phyloP scores from a whole-genome alignment of 2,113 vertebrate genomes.

The Phoenicopterus ruber region DNA sequence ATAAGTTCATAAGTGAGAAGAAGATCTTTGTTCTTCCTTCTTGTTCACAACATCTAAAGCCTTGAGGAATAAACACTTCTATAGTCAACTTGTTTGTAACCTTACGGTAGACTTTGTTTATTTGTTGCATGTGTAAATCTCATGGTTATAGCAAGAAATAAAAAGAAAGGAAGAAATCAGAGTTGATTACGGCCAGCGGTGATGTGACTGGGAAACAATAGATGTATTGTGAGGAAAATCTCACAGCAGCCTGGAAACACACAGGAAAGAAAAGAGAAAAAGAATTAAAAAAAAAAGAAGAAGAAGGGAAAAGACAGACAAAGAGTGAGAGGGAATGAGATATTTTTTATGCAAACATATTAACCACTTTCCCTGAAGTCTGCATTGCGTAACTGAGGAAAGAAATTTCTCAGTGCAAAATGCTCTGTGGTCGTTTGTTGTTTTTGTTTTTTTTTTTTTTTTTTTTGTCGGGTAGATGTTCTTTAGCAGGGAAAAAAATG shows the following conservation, averaged over 20 bases:
- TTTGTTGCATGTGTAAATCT: not conserved
- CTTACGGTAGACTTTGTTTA: not conserved
- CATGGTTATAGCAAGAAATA: slow-evolving; percentile 35
- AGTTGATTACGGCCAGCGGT: slow-evolving; percentile 10
- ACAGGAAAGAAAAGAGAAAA: not conserved
- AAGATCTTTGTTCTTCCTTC: not conserved
- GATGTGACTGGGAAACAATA: slow-evolving; percentile 36
- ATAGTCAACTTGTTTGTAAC: slow-evolving; percentile 12
- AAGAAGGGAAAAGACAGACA: not conserved
- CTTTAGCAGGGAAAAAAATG: slow-evolving; percentile 3
- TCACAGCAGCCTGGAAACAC: slow-evolving; percentile 6
- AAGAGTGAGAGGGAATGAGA: not conserved
- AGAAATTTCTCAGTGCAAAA: slow-evolving; percentile 4
- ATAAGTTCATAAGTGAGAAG: not conserved
- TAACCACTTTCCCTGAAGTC: slow-evolving; percentile 15
- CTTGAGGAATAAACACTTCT: slow-evolving; percentile 7
- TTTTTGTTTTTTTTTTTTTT: not conserved
- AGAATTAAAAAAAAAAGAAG: not conserved
- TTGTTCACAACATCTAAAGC: slow-evolving; percentile 6
- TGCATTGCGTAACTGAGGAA: not conserved
- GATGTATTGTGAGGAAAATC: slow-evolving; percentile 14
- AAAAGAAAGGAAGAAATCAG: not conserved
- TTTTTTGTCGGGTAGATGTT: not conserved
- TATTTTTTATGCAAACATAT: slow-evolving; percentile 37
- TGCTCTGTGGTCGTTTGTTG: not conserved